phyloP scores from a whole-genome alignment of 2,113 vertebrate species.

The Osmerus mordax region DNA sequence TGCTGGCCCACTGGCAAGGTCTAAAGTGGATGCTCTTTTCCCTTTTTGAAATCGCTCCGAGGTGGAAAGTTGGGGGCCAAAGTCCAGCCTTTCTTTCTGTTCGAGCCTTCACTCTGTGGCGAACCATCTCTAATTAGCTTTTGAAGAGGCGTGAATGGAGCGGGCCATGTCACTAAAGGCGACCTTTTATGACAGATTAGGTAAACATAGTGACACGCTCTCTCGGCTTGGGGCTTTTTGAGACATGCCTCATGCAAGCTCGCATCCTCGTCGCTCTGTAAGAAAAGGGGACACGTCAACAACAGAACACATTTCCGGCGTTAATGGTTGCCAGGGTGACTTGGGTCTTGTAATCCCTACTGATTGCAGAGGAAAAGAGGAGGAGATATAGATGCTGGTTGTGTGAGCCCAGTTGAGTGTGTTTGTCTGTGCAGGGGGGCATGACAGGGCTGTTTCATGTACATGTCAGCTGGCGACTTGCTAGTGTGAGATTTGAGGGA shows the following conservation, averaged over 20 bases:
- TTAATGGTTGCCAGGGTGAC: slow-evolving; percentile 79
- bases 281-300: slow-evolving; percentile 17
- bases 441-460: slow-evolving; percentile 26
- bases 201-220: slow-evolving; percentile 63
- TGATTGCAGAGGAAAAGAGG: slow-evolving; percentile 49
- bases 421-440: neutral
- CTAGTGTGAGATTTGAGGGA: neutral
- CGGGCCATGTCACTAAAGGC: slow-evolving; percentile 30
- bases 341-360: slow-evolving; percentile 42
- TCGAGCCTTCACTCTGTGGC: neutral
- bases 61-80: slow-evolving; percentile 2
- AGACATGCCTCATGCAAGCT: slow-evolving; percentile 51
- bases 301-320: slow-evolving; percentile 48
- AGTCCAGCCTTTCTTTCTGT: slow-evolving; percentile 9
- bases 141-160: slow-evolving; percentile 34
- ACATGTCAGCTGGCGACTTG: slow-evolving; percentile 8
- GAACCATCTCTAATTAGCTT: slow-evolving; percentile 57
- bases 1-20: too few relatives aligned
- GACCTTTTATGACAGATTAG: slow-evolving; percentile 46
- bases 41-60: neutral
- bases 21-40: neutral
- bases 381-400: slow-evolving; percentile 3
- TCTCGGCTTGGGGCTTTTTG: slow-evolving; percentile 35
- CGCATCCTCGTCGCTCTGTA: slow-evolving; percentile 15
- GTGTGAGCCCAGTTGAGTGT: neutral